Base-by-base conservation (phyloP, 2,888 invertebrate species). In the Melitaea athalia region DNA sequence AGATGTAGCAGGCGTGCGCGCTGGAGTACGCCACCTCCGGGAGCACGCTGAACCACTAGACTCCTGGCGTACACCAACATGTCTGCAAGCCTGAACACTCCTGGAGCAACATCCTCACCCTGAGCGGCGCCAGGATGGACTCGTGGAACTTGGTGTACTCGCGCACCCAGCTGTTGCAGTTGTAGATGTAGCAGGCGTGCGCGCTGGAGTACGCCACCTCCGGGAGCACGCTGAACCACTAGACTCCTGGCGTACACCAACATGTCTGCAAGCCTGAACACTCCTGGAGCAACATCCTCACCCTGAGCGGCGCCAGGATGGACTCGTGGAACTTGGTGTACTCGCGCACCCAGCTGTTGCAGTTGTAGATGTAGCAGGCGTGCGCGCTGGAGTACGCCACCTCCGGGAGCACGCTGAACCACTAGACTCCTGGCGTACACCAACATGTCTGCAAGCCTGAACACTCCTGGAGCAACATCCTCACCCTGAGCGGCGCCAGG, bases 121-220 rank as follows among this genome's bases (percentile, higher is more conserved):
- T 97, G 10, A 99, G 88, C 0, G 98, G 97, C 0, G 96, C 96
- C 60, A 99, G 90, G 69, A 99, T 97, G 63, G 98, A 93, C 80
- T 99, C 99, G 79, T 99, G 99, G 80, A 97, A 99, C 91, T 99
- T 99, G 1, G 98, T 99, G 81, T 99, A 99, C 85, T 99, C 99
- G 17, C 99, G 94, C 42, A 99, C 98, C 99, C 99, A 99, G 72
- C 98, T 97, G 86, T 99, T 99, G 82, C 99, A 99, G 91, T 99
- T 99, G 88, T 99, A 99, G 75, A 99, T 97, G 82, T 99, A 99
- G 63, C 97, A 97, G 0, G 97, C 96, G 78, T 97, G 95, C 50
- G 99, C 96, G 83, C 98, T 99, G 75, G 97, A 96, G 81, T 98
- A 98, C 1, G 98, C 98, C 57, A 97, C 96, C 77, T 98, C 96